These are phyloP conservation scores for Eledone cirrhosa DNA, from an alignment of 2,888 invertebrate genomes.

Conservation along the genomic window DNA sequence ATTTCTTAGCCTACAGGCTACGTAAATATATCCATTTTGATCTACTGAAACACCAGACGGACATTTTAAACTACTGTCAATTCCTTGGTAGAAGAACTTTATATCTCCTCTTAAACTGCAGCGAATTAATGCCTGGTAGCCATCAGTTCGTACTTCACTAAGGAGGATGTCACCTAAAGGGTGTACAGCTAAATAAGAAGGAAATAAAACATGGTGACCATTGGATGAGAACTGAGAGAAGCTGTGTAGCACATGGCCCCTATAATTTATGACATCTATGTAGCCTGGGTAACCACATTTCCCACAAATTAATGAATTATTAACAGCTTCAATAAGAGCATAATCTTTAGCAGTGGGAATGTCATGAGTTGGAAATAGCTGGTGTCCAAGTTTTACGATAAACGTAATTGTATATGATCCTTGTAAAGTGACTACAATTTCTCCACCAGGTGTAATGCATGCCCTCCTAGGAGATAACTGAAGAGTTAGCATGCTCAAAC, in stretches of 20 bases:
- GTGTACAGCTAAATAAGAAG: neutral
- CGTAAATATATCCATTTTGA: neutral
- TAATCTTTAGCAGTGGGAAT: slow-evolving; percentile 3
- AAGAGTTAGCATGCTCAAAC: neutral
- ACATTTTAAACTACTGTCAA: neutral
- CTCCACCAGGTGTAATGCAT: slow-evolving; percentile 3
- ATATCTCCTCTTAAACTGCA: neutral
- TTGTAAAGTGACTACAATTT: slow-evolving; percentile 1
- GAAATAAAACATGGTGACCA: neutral
- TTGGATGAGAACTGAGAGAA: neutral
- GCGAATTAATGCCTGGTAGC: slow-evolving; percentile 19
- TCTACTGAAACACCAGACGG: neutral
- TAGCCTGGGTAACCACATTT: slow-evolving; percentile 15
- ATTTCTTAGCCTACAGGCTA: neutral
- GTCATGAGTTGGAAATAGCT: neutral
- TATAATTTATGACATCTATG: neutral
- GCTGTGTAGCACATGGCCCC: neutral
- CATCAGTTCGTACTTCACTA: slow-evolving; percentile 1
- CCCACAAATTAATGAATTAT: neutral
- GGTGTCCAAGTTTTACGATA: neutral
- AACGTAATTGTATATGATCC: neutral
- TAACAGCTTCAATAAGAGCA: neutral
- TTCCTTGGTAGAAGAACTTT: slow-evolving; percentile 11
- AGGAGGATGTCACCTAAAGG: neutral
- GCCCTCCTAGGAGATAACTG: neutral